phyloP scores from a whole-genome alignment of 2,797 vertebrate species.

The Sylvia borin region DNA sequence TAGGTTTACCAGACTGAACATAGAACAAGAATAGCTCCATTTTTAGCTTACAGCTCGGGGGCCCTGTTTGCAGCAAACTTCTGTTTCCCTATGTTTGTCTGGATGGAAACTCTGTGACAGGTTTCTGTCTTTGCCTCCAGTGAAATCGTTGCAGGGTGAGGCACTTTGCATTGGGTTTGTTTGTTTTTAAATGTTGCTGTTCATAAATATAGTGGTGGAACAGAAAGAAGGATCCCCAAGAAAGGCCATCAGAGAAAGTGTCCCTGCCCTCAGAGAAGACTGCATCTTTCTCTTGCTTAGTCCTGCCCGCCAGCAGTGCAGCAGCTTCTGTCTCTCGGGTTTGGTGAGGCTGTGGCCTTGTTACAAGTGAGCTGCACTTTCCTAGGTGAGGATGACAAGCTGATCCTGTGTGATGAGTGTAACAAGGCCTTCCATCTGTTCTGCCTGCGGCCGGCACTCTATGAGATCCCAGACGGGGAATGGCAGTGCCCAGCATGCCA shows the following conservation, averaged over 20 bases:
- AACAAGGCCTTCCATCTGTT: slow-evolving; percentile 99
- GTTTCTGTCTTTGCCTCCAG: not conserved
- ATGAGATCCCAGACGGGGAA: slow-evolving; percentile 91
- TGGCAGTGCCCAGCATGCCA: slow-evolving; percentile 98
- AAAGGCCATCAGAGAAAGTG: not conserved
- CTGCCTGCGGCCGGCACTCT: slow-evolving; percentile 91
- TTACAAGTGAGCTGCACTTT: not conserved
- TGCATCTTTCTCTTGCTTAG: not conserved
- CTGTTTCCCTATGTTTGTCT: not conserved
- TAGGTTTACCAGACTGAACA: not conserved
- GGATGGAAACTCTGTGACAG: not conserved
- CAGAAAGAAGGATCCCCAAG: not conserved
- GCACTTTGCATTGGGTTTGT: not conserved
- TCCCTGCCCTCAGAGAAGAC: not conserved
- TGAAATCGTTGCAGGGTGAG: not conserved
- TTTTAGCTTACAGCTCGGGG: not conserved
- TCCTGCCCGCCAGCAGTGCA: not conserved
- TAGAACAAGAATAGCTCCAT: not conserved
- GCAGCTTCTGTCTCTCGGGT: not conserved
- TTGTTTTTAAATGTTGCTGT: not conserved
- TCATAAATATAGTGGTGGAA: not conserved
- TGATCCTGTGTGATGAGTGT: slow-evolving; percentile 96
- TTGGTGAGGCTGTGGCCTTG: not conserved
- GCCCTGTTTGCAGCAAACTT: not conserved
- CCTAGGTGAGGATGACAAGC: slow-evolving; percentile 94